Evolutionary conservation across 92 coral and sea anemone species (phyloP).

Genomic region (Actinostola sp.): DNA sequence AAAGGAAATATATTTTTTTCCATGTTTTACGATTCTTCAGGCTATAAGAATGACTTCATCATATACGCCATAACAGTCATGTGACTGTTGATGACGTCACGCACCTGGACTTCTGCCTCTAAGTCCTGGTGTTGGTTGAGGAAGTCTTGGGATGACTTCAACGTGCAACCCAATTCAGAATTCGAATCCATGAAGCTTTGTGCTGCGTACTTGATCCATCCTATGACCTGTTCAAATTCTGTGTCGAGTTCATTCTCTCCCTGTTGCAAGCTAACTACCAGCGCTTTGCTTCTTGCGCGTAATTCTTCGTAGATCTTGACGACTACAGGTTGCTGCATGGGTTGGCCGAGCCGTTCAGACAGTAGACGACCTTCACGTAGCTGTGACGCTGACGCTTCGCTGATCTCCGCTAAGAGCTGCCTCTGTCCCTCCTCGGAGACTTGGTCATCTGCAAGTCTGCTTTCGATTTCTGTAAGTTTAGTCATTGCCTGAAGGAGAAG

Average conservation of each 20-base stretch:
- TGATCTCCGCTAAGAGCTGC: conserved; percentile 78
- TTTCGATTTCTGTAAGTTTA: conserved; percentile 78
- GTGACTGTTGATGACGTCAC: too few species aligned
- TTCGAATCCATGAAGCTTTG: conserved; percentile 76
- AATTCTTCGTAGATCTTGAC: conserved; percentile 92
- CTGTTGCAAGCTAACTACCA: conserved; percentile 75
- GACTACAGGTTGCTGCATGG: conserved; percentile 79
- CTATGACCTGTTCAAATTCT: conserved; percentile 88
- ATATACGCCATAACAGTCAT: too few species aligned
- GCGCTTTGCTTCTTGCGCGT: conserved; percentile 81
- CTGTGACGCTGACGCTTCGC: conserved; percentile 86
- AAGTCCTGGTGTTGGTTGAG: conserved; percentile 79
- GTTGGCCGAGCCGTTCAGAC: conserved; percentile 73
- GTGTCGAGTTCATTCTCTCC: conserved; percentile 69
- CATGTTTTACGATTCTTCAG: too few species aligned
- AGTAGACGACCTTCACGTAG: conserved; percentile 85
- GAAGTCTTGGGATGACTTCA: conserved; percentile 81
- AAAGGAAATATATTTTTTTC: too few species aligned
- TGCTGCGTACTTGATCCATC: conserved; percentile 92
- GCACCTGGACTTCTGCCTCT: conserved; percentile 81
- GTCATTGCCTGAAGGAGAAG: conserved; percentile 68
- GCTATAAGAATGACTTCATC: too few species aligned
- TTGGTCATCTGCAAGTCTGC: conserved; percentile 67
- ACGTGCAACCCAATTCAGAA: conserved; percentile 82
- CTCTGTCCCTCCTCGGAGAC: conserved; percentile 80